These are phyloP conservation scores for Drosophila aff. DNA, from an alignment of 1,140 invertebrate genomes.

Conservation along the genomic window DNA sequence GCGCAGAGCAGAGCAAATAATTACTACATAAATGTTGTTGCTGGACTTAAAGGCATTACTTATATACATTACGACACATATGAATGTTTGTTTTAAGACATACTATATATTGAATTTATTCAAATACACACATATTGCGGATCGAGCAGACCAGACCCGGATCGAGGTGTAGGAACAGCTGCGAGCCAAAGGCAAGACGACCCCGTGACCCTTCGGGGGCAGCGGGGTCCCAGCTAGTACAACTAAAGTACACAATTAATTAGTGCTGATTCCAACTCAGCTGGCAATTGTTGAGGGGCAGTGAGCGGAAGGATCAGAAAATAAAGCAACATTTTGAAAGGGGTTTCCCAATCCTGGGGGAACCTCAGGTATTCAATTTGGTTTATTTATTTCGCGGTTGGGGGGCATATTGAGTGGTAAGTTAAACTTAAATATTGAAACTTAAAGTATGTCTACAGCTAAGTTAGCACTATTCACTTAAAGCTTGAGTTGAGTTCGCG, in stretches of 20 bases:
- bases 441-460: background rate
- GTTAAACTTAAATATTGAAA: background rate
- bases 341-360: constrained; percentile 38
- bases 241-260: constrained; percentile 37
- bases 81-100: constrained; percentile 71
- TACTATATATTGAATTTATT: constrained; percentile 74
- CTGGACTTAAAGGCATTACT: constrained; percentile 62
- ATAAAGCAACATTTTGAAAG: constrained; percentile 65
- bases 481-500: background rate
- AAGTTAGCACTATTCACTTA: background rate
- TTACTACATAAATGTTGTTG: constrained; percentile 58
- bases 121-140: constrained; percentile 80
- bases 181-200: constrained; percentile 54
- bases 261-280: constrained; percentile 36
- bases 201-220: constrained; percentile 2
- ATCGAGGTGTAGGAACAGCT: constrained; percentile 41
- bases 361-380: constrained; percentile 44
- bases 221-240: constrained; percentile 26
- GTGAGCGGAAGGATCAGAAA: constrained; percentile 36
- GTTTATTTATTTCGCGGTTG: background rate
- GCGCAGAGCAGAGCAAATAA: constrained; percentile 49
- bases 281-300: constrained; percentile 24
- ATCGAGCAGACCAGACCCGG: constrained; percentile 25
- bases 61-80: constrained; percentile 40
- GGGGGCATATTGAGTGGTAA: background rate